Evolutionary conservation across 1,140 invertebrate genomes (phyloP).

Genomic region (Eupeodes corollae): DNA sequence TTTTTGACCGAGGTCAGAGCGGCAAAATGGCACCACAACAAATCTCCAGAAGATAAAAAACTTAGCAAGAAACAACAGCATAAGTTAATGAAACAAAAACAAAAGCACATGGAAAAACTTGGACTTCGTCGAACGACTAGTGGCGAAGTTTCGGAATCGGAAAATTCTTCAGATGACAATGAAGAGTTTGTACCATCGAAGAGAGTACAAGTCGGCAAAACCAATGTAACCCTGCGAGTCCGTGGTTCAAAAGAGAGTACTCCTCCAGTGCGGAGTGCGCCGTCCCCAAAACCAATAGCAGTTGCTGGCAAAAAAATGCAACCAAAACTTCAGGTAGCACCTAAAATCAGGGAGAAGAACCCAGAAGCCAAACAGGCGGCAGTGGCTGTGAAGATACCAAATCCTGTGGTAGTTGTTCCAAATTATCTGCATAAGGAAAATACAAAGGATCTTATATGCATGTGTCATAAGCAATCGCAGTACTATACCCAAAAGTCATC

Average conservation of each 20-base stretch:
- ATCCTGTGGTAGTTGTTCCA: slow-evolving; percentile 13
- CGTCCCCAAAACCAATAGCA: slow-evolving; percentile 3
- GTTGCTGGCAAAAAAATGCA: neutral
- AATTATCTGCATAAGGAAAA: slow-evolving; percentile 3
- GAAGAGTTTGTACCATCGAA: slow-evolving; percentile 34
- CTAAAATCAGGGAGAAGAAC: neutral
- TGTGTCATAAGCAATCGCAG: slow-evolving; percentile 31
- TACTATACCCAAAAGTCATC: slow-evolving; percentile 29
- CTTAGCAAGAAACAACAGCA: slow-evolving; percentile 32
- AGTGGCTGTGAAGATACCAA: slow-evolving; percentile 9
- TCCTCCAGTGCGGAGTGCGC: neutral
- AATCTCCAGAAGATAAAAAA: slow-evolving; percentile 33
- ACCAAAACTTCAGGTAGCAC: neutral
- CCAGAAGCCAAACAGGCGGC: neutral
- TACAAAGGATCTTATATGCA: slow-evolving; percentile 20
- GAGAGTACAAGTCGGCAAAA: slow-evolving; percentile 27
- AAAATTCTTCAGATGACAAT: slow-evolving; percentile 29
- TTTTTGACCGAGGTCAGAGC: slow-evolving; percentile 32
- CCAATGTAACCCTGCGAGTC: slow-evolving; percentile 26
- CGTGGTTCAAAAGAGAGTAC: slow-evolving; percentile 13
- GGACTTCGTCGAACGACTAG: slow-evolving; percentile 35
- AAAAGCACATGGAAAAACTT: slow-evolving; percentile 44
- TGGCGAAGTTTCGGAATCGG: slow-evolving; percentile 25
- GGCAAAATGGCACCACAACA: slow-evolving; percentile 21
- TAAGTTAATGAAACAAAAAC: slow-evolving; percentile 41